Evolutionary conservation across 1,140 invertebrate genomes (phyloP), one percentile per base, ranked within the genome.

Genomic region (Sarcophaga bullata): DNA sequence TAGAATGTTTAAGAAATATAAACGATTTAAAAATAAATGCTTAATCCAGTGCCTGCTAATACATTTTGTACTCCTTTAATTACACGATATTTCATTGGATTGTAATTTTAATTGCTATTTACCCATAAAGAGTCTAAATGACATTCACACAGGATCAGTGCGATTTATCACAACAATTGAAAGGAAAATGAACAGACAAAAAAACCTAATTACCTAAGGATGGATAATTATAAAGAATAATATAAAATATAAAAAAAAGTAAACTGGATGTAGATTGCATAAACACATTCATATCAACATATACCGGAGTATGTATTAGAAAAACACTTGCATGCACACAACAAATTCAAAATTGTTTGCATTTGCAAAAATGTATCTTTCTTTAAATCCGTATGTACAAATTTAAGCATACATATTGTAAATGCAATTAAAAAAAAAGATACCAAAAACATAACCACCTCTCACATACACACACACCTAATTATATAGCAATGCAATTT

Each of bases 301-400:
- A 37, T 37, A 37, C 25, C 25, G 25, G 25, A 37, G 6, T 58
- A 58, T n/a, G n/a, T n/a, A n/a, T n/a, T n/a, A n/a, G n/a, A n/a
- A n/a, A n/a, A n/a, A n/a, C n/a, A n/a, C n/a, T n/a, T n/a, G n/a
- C n/a, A n/a, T n/a, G n/a, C n/a, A n/a, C n/a, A n/a, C n/a, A n/a
- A n/a, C n/a, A n/a, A n/a, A n/a, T n/a, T 58, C n/a, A 58, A 37
- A n/a, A n/a, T 58, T 58, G 54, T n/a, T 58, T 58, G 54, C 54
- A 58, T 58, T 58, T 58, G 54, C 54, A 68, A 17, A 68, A 25
- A 68, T 68, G 9, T 19, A 68, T 17, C 25, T 37, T 37, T 1
- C 25, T 37, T 37, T n/a, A 25, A 17, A 68, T 19, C 19, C 17
- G 4, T 8, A 68, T 8, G 7, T 62, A 13, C 8, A 25, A 52